Conservation (phyloP, 2,113 vertebrate species). For the Phalacrocorax carbo region DNA sequence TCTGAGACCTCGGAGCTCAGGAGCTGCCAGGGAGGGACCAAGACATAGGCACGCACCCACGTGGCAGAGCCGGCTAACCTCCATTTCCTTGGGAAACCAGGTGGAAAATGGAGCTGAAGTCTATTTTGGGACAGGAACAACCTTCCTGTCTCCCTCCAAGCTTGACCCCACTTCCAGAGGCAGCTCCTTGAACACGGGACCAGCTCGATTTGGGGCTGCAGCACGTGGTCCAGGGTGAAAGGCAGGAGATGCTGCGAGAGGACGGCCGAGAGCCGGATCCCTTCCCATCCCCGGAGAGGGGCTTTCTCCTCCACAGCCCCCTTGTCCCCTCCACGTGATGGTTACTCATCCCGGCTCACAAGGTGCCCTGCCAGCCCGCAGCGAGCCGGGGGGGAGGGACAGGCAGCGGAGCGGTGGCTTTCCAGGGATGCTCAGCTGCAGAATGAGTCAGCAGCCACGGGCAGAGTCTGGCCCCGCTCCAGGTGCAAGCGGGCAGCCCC, state of each 20-base stretch:
- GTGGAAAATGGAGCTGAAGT: slow-evolving; percentile 9
- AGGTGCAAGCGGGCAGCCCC: background rate
- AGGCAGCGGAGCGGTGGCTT: background rate
- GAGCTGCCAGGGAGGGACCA: accelerated
- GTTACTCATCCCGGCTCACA: background rate
- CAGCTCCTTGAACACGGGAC: accelerated
- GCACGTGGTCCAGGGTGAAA: accelerated
- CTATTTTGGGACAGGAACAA: background rate
- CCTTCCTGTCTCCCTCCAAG: background rate
- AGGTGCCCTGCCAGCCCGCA: slow-evolving; percentile 55
- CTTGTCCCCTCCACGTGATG: background rate
- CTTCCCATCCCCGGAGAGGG: background rate
- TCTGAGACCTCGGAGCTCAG: background rate
- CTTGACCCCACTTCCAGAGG: background rate
- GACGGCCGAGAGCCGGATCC: accelerated
- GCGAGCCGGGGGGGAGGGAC: background rate
- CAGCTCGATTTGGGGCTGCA: background rate
- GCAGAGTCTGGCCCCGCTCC: slow-evolving; percentile 29
- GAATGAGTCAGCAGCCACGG: slow-evolving; percentile 62
- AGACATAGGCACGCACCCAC: background rate
- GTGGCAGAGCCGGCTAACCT: background rate
- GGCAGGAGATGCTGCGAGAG: background rate
- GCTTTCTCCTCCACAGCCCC: background rate
- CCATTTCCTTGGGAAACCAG: slow-evolving; percentile 9
- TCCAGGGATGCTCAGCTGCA: slow-evolving; percentile 59